A percentile compares a stretch with the other conserved stretches of the same genome.
phyloP scores from a whole-genome alignment of 2,888 invertebrate genomes.

The Latrodectus elegans region DNA sequence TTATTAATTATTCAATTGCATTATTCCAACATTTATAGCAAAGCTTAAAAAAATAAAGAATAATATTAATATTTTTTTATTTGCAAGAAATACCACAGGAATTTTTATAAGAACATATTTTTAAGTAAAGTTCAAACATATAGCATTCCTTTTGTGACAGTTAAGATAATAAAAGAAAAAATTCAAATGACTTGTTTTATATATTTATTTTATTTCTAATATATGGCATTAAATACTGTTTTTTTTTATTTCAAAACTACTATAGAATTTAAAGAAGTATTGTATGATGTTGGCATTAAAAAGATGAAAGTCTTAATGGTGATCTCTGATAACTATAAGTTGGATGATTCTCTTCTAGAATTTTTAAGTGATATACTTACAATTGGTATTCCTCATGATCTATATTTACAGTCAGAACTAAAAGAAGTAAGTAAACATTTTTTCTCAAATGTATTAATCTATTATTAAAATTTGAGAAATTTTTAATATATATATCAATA shows the following conservation, averaged over 20 bases:
- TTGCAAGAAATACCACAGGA: too few relatives aligned
- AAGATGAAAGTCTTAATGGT: conserved; percentile 85
- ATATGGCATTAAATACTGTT: background rate
- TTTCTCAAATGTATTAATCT: background rate
- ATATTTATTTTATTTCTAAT: too few relatives aligned
- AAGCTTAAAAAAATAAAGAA: too few relatives aligned
- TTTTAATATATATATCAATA: background rate
- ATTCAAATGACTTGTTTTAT: too few relatives aligned
- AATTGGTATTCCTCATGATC: conserved; percentile 89
- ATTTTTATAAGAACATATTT: too few relatives aligned
- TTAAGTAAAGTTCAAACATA: too few relatives aligned
- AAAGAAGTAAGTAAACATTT: conserved; percentile 16
- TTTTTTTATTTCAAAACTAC: background rate
- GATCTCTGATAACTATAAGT: conserved; percentile 89
- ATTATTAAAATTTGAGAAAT: background rate
- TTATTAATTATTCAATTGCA: too few relatives aligned
- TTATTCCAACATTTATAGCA: too few relatives aligned
- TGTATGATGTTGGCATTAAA: conserved; percentile 84
- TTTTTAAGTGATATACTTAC: conserved; percentile 91
- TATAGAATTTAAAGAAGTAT: conserved; percentile 84
- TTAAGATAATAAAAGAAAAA: too few relatives aligned
- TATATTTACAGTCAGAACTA: conserved; percentile 91
- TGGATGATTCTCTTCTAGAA: conserved; percentile 88
- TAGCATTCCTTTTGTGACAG: too few relatives aligned
- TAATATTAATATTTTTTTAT: too few relatives aligned